A percentile compares a stretch with the other conserved stretches of the same genome.
Evolutionary conservation across 2,888 invertebrate genomes (phyloP).

Genomic region (Microctonus aethiopoides): DNA sequence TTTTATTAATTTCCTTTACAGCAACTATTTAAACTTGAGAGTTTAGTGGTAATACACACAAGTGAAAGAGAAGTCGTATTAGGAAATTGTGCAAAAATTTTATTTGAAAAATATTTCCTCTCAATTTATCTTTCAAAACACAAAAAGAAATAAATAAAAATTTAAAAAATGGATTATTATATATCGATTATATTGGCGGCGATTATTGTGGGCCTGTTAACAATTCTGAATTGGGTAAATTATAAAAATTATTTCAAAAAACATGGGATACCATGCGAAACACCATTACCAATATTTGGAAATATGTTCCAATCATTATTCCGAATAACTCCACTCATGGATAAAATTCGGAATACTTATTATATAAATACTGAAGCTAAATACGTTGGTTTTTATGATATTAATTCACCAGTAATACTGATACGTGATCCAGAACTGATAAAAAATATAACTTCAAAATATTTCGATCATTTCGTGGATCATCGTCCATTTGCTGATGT

Average conservation of each 20-base stretch:
- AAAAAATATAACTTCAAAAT: constrained; percentile 50
- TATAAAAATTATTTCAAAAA: not conserved
- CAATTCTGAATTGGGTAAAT: too few species aligned
- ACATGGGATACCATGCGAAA: not conserved
- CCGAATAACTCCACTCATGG: constrained; percentile 14
- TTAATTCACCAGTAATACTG: constrained; percentile 46
- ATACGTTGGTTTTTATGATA: constrained; percentile 51
- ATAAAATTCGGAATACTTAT: constrained; percentile 38
- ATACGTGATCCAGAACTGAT: constrained; percentile 56
- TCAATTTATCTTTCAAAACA: too few species aligned
- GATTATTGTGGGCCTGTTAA: too few species aligned
- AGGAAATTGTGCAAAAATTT: too few species aligned
- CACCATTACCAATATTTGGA: constrained; percentile 27
- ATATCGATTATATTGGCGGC: too few species aligned
- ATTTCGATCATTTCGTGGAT: constrained; percentile 55
- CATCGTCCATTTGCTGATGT: constrained; percentile 48
- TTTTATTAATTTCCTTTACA: too few species aligned
- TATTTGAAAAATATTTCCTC: too few species aligned
- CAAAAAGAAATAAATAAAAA: too few species aligned
- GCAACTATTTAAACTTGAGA: too few species aligned
- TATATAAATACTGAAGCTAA: constrained; percentile 41
- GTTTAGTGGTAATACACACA: too few species aligned
- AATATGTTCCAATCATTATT: constrained; percentile 38
- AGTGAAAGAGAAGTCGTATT: too few species aligned
- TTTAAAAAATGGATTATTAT: too few species aligned